phyloP scores from a whole-genome alignment of 1,140 invertebrate species.

The Mycetomoellerius zeteki region DNA sequence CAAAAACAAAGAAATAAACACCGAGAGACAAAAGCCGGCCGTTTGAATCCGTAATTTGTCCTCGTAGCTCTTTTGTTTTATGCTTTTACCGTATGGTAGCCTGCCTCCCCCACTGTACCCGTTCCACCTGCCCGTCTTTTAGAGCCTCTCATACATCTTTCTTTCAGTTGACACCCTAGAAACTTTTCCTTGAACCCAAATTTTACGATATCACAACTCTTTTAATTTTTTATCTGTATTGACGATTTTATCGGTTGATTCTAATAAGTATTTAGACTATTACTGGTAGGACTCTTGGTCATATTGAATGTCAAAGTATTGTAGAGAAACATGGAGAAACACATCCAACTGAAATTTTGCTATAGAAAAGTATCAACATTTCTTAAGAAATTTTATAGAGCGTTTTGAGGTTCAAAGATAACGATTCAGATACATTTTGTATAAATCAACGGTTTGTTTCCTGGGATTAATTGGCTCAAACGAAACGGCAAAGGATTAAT shows the following conservation, averaged over 20 bases:
- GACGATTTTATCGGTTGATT: slow-evolving; percentile 71
- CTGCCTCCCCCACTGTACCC: slow-evolving; percentile 67
- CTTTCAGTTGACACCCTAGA: slow-evolving; percentile 33
- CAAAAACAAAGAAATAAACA: slow-evolving; percentile 86
- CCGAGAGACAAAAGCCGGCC: slow-evolving; percentile 84
- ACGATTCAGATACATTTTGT: neutral
- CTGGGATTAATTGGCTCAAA: slow-evolving; percentile 15
- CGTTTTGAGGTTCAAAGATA: neutral
- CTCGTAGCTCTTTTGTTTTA: slow-evolving; percentile 83
- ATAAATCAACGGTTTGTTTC: neutral
- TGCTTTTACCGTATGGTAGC: slow-evolving; percentile 66
- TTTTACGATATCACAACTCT: slow-evolving; percentile 68
- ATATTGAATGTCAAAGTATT: no score
- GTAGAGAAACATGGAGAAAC: neutral
- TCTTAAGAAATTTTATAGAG: neutral
- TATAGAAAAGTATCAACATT: neutral
- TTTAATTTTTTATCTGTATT: slow-evolving; percentile 35
- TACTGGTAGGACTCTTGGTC: neutral
- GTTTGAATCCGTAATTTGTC: slow-evolving; percentile 86
- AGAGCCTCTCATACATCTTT: slow-evolving; percentile 31
- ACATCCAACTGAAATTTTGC: neutral
- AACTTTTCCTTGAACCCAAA: slow-evolving; percentile 54
- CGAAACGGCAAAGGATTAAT: slow-evolving; percentile 38
- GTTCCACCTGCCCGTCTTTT: slow-evolving; percentile 25
- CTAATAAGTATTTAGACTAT: slow-evolving; percentile 26